These are phyloP conservation scores for Chrysoperla carnea DNA, from an alignment of 1,140 invertebrate genomes.

Conservation along the genomic window DNA sequence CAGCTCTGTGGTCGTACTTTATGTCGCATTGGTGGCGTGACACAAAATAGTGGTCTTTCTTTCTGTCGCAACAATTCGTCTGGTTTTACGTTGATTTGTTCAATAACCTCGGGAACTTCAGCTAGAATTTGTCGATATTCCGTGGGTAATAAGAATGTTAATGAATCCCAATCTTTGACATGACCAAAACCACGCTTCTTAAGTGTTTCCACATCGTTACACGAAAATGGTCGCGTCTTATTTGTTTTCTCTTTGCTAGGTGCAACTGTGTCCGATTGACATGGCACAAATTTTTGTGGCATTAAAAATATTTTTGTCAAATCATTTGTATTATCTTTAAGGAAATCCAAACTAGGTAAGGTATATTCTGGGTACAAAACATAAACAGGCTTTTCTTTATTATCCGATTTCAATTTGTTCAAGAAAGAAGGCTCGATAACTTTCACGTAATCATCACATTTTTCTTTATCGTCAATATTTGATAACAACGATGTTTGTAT, in stretches of 20 bases:
- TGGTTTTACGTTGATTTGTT: constrained; percentile 35
- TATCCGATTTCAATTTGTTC: constrained; percentile 40
- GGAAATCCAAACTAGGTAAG: constrained; percentile 72
- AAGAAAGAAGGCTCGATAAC: constrained; percentile 44
- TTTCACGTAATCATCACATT: constrained; percentile 27
- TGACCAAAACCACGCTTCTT: constrained; percentile 64
- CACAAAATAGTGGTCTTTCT: constrained; percentile 45
- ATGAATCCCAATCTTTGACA: constrained; percentile 78
- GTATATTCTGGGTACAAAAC: constrained; percentile 86
- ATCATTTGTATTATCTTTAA: constrained; percentile 43
- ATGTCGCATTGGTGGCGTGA: constrained; percentile 35
- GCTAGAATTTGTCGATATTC: constrained; percentile 59
- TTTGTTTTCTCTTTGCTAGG: constrained; percentile 8
- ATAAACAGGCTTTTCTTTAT: constrained; percentile 57
- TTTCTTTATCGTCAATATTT: constrained; percentile 17
- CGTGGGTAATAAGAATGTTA: constrained; percentile 66
- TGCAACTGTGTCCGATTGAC: constrained; percentile 14
- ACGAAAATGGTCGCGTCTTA: constrained; percentile 52
- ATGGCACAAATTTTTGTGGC: constrained; percentile 17
- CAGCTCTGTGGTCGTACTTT: constrained; percentile 36
- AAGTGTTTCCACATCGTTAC: constrained; percentile 63
- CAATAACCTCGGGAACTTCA: constrained; percentile 55
- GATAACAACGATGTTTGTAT: constrained; percentile 46
- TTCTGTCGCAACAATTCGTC: constrained; percentile 15
- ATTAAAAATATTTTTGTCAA: constrained; percentile 26